Base-by-base conservation (phyloP, 2,888 invertebrate species). In the Bellardia pandia region DNA sequence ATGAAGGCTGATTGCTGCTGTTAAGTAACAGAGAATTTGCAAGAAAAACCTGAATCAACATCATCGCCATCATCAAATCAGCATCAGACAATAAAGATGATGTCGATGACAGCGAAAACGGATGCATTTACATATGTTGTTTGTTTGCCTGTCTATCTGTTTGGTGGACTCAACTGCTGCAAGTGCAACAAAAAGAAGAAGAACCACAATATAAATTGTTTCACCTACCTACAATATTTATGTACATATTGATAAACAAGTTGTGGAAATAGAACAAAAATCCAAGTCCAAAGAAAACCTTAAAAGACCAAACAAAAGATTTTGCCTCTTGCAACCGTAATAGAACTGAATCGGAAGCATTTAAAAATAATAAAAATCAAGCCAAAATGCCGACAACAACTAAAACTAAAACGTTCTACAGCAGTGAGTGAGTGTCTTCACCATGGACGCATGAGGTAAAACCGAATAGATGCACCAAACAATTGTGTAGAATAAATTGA, bases 281-380 rank as follows among this genome's bases (percentile, higher is more conserved):
- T 30, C 5, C 14, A 9, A 48, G 33, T n/a, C 30, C n/a, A 16
- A 37, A 64, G 45, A 45, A 45, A 23, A 13, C 16, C 8, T 33
- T 53, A 51, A 51, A 51, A 14, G 9, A 1, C 2, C 5, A 13
- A 23, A 11, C 11, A 11, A 45, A 23, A 66, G 14, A 30, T 58
- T 23, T 23, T 6, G 5, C 37, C 2, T n/a, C 37, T n/a, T 13
- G 14, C 37, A 40, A 40, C n/a, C 37, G 45, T 42, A 30, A 45
- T 48, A 42, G 56, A 71, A 71, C 53, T 56, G 23, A 75, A 51
- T 33, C 48, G 56, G 37, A 51, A 64, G n/a, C 45, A 53, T 64
- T 51, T 62, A 64, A 64, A 75, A 64, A 62, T 37, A 64, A 51
- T 23, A 76, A 51, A 37, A 72, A 56, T 14, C 23, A 13, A 48